Base-by-base conservation (phyloP, 1,140 invertebrate species). In the Drosophila elegans region DNA sequence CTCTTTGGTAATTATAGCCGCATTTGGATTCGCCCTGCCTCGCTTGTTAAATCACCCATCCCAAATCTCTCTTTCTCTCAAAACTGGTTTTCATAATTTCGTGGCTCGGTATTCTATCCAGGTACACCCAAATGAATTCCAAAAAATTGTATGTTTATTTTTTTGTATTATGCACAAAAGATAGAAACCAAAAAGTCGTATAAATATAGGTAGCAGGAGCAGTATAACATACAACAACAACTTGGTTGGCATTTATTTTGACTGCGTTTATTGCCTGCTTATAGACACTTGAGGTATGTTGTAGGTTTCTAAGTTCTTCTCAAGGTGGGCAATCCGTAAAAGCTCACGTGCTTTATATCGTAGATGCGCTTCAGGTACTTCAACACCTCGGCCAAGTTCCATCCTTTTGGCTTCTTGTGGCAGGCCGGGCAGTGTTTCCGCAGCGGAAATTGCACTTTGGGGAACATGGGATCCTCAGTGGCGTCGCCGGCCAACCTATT, bases 371-470 rank as follows among this genome's bases (percentile, higher is more conserved):
- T 79, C 0, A 81, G 25, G 46, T 62, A 80, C 1, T 38, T 16
- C 11, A 81, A 36, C 1, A 76, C 76, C 41, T 59, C 32, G 9
- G 13, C 42, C 10, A 5, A 21, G 13, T 44, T 16, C 13, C 13
- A 44, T 21, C 13, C 13, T 4, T 21, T 7, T 1, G 21, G 7
- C 7, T 32, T 32, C 7, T 32, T 32, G 1, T 7, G 29, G 4
- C 29, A 32, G 1, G 1, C 7, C 1, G 29, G 29, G 29, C 29
- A 32, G 29, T 32, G 29, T 32, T 32, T 6, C 29, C 6, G 29
- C 7, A 3, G 27, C 1, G 98, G 98, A 93, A 98, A 99, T 80
- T 97, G 96, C 12, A 96, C 93, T 93, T 99, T 99, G 0, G 96
- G 97, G 93, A 96, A 95, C 29, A 6, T 32, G 29, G 29, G 29